phyloP scores from a whole-genome alignment of 2,113 vertebrate genomes.

The Naja naja region DNA sequence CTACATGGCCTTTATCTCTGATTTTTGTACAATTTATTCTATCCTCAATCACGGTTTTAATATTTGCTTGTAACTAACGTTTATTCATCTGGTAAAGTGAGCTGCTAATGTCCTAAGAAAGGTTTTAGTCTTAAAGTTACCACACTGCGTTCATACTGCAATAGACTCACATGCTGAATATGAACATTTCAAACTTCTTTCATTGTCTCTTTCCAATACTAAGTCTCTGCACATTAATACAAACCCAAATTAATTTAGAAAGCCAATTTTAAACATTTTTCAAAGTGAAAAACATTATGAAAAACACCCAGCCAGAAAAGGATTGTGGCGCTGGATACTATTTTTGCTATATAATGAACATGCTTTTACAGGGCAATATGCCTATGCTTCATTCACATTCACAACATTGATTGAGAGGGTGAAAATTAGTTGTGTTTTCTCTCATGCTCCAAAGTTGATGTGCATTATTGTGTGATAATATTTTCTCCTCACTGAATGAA shows the following conservation, averaged over 20 bases:
- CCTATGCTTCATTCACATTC: slow-evolving; percentile 42
- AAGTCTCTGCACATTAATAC: not conserved
- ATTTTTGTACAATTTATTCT: not conserved
- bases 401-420: slow-evolving; percentile 40
- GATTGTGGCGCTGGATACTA: slow-evolving; percentile 40
- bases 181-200: not conserved
- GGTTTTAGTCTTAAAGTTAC: not conserved
- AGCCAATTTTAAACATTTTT: slow-evolving; percentile 33
- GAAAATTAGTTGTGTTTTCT: slow-evolving; percentile 36
- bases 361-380: slow-evolving; percentile 24
- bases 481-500: not conserved
- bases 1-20: not conserved
- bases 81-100: not conserved
- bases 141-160: not conserved
- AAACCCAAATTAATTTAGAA: slow-evolving; percentile 29
- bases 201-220: slow-evolving; percentile 8
- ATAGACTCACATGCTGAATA: not conserved
- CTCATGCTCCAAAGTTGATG: slow-evolving; percentile 20
- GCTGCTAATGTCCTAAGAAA: not conserved
- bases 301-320: slow-evolving; percentile 34
- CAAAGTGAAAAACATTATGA: slow-evolving; percentile 20
- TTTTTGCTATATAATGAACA: slow-evolving; percentile 45
- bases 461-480: no score
- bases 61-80: not conserved
- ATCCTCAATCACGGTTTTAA: not conserved